These are phyloP conservation scores for Nyctibius bracteatus DNA, from an alignment of 2,113 vertebrate genomes.

Conservation along the genomic window DNA sequence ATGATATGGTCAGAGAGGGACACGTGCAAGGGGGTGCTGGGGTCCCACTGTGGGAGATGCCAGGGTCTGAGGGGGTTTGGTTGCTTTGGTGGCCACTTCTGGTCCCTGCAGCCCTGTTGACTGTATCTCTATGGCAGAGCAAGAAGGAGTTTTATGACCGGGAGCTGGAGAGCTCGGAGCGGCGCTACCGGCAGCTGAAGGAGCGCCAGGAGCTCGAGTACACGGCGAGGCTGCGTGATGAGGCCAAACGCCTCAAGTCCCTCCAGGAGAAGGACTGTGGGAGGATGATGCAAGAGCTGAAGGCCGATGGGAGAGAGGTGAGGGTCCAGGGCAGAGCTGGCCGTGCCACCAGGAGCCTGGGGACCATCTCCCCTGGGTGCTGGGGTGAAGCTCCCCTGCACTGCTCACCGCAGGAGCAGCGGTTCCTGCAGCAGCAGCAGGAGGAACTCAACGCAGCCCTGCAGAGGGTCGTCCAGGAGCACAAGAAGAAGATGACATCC, in stretches of 20 bases:
- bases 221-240: slow-evolving; percentile 45
- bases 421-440: slow-evolving; percentile 69
- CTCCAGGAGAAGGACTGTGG: slow-evolving; percentile 65
- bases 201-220: slow-evolving; percentile 62
- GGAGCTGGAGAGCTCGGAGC: slow-evolving; percentile 68
- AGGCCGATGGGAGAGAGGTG: slow-evolving; percentile 63
- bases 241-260: slow-evolving; percentile 68
- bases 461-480: slow-evolving; percentile 70
- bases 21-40: not conserved
- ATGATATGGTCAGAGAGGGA: not conserved
- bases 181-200: slow-evolving; percentile 54
- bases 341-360: not conserved
- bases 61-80: not conserved
- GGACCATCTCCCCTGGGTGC: not conserved
- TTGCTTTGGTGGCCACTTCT: not conserved
- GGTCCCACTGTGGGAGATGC: not conserved
- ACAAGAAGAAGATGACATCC: slow-evolving; percentile 70
- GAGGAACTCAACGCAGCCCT: slow-evolving; percentile 68
- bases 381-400: not conserved
- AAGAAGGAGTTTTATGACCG: slow-evolving; percentile 75
- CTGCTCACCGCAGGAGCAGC: slow-evolving; percentile 39
- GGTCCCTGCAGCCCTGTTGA: not conserved
- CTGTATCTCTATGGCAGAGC: not conserved
- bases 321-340: not conserved
- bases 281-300: slow-evolving; percentile 33